Base-by-base conservation (phyloP, 1,140 invertebrate species). In the Heterodera carotae region DNA sequence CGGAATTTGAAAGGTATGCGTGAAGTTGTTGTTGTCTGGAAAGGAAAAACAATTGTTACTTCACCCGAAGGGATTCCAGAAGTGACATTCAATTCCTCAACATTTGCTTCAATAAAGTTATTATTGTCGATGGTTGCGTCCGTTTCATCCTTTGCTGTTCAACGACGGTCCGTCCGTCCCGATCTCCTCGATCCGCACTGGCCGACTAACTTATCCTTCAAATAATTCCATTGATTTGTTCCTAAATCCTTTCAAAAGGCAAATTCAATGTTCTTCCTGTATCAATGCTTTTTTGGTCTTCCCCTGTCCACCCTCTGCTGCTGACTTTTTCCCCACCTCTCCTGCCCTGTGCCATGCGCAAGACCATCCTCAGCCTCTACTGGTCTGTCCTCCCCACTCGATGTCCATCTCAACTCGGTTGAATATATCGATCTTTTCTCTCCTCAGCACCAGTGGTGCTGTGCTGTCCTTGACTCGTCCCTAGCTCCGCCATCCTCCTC, bases 391-490 rank as follows among this genome's bases (percentile, higher is more conserved):
- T 43, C 39, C 39, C 2, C 3, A 15, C 48, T 22, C 48, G 5
- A 56, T 56, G 48, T 56, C 48, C 48, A 56, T 56, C 48, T 15
- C 48, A 56, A 22, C 22, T 56, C 48, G 48, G 48, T 56, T 18
- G 48, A 12, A 18, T 18, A 66, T 66, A 66, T 66, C 33, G 62
- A 66, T 66, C 62, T 66, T 66, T 31, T 12, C 6, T 29, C 29
- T 22, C 27, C 62, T 43, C 12, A 29, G n/a, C 62, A 56, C 22
- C 48, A 12, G 39, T 43, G 60, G n/a, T n/a, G 39, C 39, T 43
- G 39, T 43, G 39, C 39, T 66, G 62, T 12, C 62, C 62, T 66
- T 66, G 62, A 66, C 62, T 66, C 62, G 62, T 29, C 62, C 62
- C 62, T 66, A 66, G 62, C 62, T 66, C 62, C 33, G 7, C 62